Percentiles rank a stretch among this genome's conserved stretches.
phyloP scores from a whole-genome alignment of 1,140 invertebrate genomes.

The Pentalonia nigronervosa region DNA sequence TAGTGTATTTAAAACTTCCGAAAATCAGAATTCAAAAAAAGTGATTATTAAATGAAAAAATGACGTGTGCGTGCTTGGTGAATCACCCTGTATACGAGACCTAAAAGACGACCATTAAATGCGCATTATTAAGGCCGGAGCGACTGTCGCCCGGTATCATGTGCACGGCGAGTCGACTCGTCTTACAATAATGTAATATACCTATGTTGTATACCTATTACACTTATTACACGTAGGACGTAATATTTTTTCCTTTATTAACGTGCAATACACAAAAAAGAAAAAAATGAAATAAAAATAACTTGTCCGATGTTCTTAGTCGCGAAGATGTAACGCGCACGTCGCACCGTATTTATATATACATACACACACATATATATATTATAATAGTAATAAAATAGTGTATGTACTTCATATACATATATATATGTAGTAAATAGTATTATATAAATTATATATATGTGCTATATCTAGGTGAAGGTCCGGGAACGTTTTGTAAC shows the following conservation, averaged over 20 bases:
- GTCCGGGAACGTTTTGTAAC: slow-evolving; percentile 6
- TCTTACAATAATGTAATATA: not conserved
- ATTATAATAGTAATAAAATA: not conserved
- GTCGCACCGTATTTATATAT: no score
- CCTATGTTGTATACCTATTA: no score
- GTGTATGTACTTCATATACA: not conserved
- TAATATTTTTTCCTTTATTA: not conserved
- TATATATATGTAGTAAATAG: not conserved
- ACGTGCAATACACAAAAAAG: not conserved
- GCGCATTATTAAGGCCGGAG: not conserved
- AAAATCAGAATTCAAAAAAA: no score
- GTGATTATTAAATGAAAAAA: no score
- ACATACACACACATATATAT: no score
- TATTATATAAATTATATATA: no score
- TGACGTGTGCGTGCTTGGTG: no score
- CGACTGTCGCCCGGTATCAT: not conserved
- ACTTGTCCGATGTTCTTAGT: not conserved
- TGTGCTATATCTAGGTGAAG: not conserved
- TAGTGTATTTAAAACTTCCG: no score
- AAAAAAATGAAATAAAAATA: not conserved
- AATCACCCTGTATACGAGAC: not conserved
- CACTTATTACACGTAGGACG: not conserved
- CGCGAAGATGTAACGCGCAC: not conserved
- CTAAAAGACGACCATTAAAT: not conserved
- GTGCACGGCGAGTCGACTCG: no score